Conservation (phyloP, 2,888 invertebrate genomes). For the Drosophila greeni region DNA sequence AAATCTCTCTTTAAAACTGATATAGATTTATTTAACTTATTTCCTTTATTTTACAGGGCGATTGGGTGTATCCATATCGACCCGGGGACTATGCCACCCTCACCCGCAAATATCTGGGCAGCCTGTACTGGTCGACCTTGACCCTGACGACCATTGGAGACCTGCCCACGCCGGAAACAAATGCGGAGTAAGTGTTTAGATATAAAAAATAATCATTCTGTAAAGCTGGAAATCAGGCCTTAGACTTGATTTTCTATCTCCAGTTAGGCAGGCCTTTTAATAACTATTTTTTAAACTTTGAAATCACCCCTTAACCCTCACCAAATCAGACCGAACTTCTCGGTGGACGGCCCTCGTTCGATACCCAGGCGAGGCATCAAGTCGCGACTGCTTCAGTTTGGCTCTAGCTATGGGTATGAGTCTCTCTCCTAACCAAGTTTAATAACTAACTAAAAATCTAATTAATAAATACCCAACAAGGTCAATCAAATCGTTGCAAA, state of each 20-base stretch:
- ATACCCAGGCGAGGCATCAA: constrained; percentile 93
- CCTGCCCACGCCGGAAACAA: constrained; percentile 95
- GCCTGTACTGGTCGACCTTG: constrained; percentile 97
- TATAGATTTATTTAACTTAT: no score
- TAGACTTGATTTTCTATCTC: no score
- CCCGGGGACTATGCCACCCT: constrained; percentile 93
- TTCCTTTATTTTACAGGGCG: constrained; percentile 81
- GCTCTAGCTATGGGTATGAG: constrained; percentile 92
- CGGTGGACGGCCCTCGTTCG: constrained; percentile 91
- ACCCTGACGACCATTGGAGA: constrained; percentile 98
- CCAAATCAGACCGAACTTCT: constrained; percentile 79
- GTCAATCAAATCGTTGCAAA: constrained; percentile 49
- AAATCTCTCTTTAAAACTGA: no score
- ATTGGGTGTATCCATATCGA: constrained; percentile 93
- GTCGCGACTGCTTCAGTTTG: constrained; percentile 93
- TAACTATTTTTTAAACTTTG: background rate
- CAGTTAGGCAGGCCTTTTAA: background rate
- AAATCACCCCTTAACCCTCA: constrained; percentile 23
- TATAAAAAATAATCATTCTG: no score
- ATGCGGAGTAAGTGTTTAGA: constrained; percentile 91
- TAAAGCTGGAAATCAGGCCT: no score
- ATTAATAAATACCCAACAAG: constrained; percentile 46
- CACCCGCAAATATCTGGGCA: constrained; percentile 94
- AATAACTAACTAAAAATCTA: constrained; percentile 68
- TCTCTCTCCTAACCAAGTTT: no score